Conservation (phyloP, 2,797 vertebrate species). For the Malurus splendens region DNA sequence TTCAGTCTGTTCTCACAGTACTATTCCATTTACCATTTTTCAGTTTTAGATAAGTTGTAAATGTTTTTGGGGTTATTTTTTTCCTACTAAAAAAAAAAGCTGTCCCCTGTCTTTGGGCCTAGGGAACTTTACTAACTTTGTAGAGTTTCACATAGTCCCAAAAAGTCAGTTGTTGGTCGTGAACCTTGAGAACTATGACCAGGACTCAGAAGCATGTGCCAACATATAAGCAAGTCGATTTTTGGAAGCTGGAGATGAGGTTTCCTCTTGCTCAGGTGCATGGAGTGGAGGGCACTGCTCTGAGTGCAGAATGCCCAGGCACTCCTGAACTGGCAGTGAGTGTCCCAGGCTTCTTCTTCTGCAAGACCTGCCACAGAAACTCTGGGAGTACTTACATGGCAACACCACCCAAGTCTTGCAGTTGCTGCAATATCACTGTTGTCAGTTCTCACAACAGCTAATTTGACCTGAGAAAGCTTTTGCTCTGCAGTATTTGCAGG, state of each 20-base stretch:
- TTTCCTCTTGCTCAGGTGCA: not conserved
- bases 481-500: not conserved
- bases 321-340: not conserved
- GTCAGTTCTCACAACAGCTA: not conserved
- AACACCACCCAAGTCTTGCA: not conserved
- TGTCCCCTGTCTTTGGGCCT: not conserved
- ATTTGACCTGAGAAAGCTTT: not conserved
- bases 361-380: not conserved
- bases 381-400: fast-evolving
- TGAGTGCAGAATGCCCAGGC: not conserved
- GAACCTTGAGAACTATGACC: not conserved
- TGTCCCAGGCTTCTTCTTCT: not conserved
- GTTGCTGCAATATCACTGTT: not conserved
- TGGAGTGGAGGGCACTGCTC: not conserved
- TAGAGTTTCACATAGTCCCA: not conserved
- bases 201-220: not conserved
- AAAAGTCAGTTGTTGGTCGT: not conserved
- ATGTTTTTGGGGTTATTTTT: not conserved
- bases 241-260: not conserved
- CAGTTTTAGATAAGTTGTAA: not conserved
- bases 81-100: not conserved
- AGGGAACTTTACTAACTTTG: not conserved
- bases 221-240: not conserved
- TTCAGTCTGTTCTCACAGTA: not conserved
- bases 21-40: not conserved